Evolutionary conservation across 2,888 invertebrate species (phyloP).

Genomic region (Adela reaumurella): DNA sequence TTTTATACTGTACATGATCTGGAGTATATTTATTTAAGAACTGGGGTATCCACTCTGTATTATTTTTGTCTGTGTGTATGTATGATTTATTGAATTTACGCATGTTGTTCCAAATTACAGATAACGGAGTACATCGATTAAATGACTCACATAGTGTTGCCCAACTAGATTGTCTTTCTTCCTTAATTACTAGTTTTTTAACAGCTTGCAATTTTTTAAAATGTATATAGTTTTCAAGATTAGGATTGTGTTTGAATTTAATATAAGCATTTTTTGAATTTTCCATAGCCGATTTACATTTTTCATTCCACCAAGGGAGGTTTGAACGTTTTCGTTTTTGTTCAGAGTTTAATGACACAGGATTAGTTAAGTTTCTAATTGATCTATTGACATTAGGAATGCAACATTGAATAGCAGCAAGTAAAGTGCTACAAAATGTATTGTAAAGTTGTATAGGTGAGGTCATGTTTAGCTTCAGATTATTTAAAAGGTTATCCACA

Average conservation of each 20-base stretch:
- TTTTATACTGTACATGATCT: background rate
- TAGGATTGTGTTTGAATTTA: too few species aligned
- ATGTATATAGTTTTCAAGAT: background rate
- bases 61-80: background rate
- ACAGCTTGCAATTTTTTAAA: conserved; percentile 3
- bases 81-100: background rate
- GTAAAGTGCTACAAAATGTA: background rate
- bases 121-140: background rate
- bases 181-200: conserved; percentile 1
- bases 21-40: background rate
- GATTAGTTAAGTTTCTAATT: too few species aligned
- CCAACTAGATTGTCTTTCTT: background rate
- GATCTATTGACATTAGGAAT: too few species aligned
- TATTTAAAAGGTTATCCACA: background rate
- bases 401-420: too few species aligned
- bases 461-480: background rate
- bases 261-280: too few species aligned
- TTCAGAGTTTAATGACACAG: too few species aligned
- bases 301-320: conserved; percentile 2
- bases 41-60: background rate
- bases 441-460: background rate
- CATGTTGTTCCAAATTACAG: background rate
- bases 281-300: background rate
- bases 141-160: background rate
- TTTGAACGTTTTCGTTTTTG: background rate